Conservation (phyloP, 2,888 invertebrate species). For the Caenorhabditis sinica region DNA sequence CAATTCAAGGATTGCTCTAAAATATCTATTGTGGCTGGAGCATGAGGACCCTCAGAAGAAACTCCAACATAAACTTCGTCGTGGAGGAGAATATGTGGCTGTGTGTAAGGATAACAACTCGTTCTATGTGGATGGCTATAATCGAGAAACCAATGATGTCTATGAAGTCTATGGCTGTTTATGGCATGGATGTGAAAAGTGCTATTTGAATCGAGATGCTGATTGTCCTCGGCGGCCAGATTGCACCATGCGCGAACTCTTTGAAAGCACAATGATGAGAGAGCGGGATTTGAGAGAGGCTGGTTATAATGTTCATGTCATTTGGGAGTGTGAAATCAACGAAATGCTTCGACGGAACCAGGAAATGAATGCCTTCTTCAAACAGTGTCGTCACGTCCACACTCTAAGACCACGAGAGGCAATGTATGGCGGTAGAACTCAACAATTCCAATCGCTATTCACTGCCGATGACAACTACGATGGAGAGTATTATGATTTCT, state of each 20-base stretch:
- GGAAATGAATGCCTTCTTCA: neutral
- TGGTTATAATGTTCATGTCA: neutral
- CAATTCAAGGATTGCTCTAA: conserved; percentile 21
- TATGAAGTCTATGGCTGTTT: neutral
- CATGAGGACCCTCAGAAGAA: neutral
- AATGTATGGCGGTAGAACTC: neutral
- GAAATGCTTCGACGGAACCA: neutral
- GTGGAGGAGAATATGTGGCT: neutral
- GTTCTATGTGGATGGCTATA: neutral
- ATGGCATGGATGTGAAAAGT: neutral
- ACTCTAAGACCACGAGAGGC: neutral
- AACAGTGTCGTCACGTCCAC: neutral
- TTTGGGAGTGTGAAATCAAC: neutral
- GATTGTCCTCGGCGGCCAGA: neutral
- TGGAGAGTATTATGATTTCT: too few species aligned
- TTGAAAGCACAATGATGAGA: neutral
- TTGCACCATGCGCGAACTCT: neutral
- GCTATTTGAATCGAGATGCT: neutral
- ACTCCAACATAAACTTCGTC: neutral
- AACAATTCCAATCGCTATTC: neutral
- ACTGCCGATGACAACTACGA: neutral
- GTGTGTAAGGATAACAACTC: neutral
- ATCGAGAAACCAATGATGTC: neutral
- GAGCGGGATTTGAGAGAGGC: neutral
- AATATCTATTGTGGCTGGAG: conserved; percentile 11